Conservation (phyloP, 2,797 vertebrate genomes). For the Muraenolepis orangiensis region DNA sequence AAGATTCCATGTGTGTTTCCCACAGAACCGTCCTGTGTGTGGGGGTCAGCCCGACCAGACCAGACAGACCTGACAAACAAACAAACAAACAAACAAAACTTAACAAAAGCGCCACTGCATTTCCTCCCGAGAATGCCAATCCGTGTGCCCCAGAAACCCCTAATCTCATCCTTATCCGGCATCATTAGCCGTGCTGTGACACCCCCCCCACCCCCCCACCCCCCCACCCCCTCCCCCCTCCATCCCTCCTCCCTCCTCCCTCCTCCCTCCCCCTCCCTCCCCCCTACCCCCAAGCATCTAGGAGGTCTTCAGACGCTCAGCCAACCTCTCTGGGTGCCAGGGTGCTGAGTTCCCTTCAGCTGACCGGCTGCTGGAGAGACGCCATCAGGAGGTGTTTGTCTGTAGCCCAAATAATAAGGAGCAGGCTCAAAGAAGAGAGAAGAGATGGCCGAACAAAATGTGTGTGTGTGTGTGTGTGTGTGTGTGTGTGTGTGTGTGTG, state of each 20-base stretch:
- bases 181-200: slow-evolving; percentile 17
- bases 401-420: not conserved
- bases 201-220: not conserved
- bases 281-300: not conserved
- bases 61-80: not conserved
- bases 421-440: not conserved
- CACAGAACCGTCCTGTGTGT: not conserved
- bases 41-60: not conserved
- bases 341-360: too few relatives aligned
- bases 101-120: not conserved
- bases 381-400: not conserved
- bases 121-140: not conserved
- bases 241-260: too few relatives aligned
- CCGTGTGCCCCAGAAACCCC: not conserved
- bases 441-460: slow-evolving; percentile 32
- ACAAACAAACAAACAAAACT: not conserved
- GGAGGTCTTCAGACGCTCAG: not conserved
- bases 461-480: slow-evolving; percentile 29
- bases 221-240: not conserved
- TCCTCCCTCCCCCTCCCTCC: too few relatives aligned
- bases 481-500: slow-evolving; percentile 2
- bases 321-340: not conserved
- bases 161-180: not conserved
- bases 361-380: not conserved
- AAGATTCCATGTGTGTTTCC: not conserved